These are phyloP conservation scores for Netelia fuscicornis DNA, from an alignment of 2,888 invertebrate genomes.

Conservation along the genomic window DNA sequence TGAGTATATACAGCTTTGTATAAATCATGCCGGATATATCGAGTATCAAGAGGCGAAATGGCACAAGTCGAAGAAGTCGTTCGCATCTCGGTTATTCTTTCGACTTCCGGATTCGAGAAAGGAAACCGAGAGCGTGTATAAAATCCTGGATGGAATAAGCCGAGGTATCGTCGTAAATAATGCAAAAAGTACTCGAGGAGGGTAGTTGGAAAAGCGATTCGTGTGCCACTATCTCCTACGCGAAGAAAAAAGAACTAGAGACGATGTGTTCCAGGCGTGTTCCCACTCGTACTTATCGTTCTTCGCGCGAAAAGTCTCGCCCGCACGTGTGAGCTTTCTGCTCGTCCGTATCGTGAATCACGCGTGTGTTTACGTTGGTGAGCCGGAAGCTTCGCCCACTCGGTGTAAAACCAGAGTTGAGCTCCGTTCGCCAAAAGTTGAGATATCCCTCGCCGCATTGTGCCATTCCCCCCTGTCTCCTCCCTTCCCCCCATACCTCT, in stretches of 20 bases:
- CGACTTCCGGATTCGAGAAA: slow-evolving; percentile 4
- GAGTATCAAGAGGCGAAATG: slow-evolving; percentile 14
- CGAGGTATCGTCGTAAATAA: slow-evolving; percentile 40
- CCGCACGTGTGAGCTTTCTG: not conserved
- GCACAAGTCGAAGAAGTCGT: slow-evolving; percentile 8
- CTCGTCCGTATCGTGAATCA: not conserved
- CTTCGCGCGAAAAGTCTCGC: slow-evolving; percentile 11
- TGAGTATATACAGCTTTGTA: slow-evolving; percentile 13
- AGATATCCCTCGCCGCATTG: slow-evolving; percentile 21
- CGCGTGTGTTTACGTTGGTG: not conserved
- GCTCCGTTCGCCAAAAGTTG: slow-evolving; percentile 46
- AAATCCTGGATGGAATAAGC: slow-evolving; percentile 13
- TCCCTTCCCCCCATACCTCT: slow-evolving; percentile 1
- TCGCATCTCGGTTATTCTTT: slow-evolving; percentile 14
- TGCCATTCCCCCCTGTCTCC: not conserved
- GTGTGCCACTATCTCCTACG: not conserved
- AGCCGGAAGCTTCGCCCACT: slow-evolving; percentile 16
- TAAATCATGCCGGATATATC: slow-evolving; percentile 14
- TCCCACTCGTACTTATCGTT: not conserved
- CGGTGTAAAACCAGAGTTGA: slow-evolving; percentile 32
- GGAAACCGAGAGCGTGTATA: slow-evolving; percentile 7
- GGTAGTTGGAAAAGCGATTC: slow-evolving; percentile 10
- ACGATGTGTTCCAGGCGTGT: not conserved
- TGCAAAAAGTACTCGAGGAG: slow-evolving; percentile 6
- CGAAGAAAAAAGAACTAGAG: too few relatives aligned